Base-by-base conservation (phyloP, 2,113 vertebrate species). In the Monarcha castaneiventris region DNA sequence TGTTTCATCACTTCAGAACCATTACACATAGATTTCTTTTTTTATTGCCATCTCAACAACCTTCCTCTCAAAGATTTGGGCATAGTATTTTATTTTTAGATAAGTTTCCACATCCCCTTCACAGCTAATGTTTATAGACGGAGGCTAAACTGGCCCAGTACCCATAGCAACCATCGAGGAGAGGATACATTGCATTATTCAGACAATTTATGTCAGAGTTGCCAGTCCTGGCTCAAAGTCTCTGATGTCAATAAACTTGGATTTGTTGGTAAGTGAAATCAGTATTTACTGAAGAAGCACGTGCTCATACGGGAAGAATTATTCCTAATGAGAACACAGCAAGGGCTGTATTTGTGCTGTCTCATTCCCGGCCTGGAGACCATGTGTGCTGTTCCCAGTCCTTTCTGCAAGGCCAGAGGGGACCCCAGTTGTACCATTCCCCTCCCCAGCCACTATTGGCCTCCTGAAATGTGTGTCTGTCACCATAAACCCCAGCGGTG, bases 81-180 rank as follows among this genome's bases (percentile, higher is more conserved):
- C 66, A 94, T 89, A 62, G 62, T 76, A 82, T 93, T 96, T 87
- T 96, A 94, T 96, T 96, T 95, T 95, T 94, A 95, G 93, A n/a
- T 69, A 82, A 96, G 74, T 96, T 94, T 96, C 94, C 92, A 80
- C 80, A 80, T 96, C 92, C 83, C 78, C 71, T 95, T 87, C 89
- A 49, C n/a, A 7, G 87, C 76, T 84, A 33, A 77, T 95, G 95
- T 97, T 96, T 96, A 87, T 86, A 95, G 90, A 90, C 2, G 1
- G 48, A 81, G 90, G 67, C 84, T 94, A 63, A 93, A 89, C 43
- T 15, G 6, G 84, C 89, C 93, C 77, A 35, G 95, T 94, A 68
- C 87, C 96, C 96, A 95, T 96, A 95, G 95, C 96, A 96, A 96
- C 95, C 79, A 54, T 84, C 9, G 20, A 49, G 68, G 89, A 76